Evolutionary conservation across 2,113 vertebrate genomes (phyloP).

Genomic region (Pelodiscus sinensis): DNA sequence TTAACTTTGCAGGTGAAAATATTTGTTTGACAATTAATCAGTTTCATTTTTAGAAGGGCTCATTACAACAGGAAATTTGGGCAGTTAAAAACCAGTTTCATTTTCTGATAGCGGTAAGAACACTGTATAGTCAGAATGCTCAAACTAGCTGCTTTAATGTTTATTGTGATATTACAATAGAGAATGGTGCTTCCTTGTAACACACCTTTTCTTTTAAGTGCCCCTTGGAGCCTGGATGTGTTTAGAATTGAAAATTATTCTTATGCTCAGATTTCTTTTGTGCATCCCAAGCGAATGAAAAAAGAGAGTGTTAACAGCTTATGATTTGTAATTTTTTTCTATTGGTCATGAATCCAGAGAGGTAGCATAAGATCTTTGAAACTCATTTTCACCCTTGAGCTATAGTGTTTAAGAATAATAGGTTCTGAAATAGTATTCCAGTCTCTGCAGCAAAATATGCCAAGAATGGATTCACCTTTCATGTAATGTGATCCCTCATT

Average conservation of each 20-base stretch:
- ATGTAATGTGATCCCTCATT: background rate
- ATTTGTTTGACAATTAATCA: background rate
- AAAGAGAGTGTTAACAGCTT: constrained; percentile 35
- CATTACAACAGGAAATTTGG: background rate
- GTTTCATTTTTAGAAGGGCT: background rate
- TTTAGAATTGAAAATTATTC: constrained; percentile 29
- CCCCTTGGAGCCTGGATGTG: constrained; percentile 35
- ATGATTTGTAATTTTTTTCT: constrained; percentile 9
- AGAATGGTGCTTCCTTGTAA: background rate
- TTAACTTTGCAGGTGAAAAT: background rate
- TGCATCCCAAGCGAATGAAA: constrained; percentile 48
- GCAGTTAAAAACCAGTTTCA: background rate
- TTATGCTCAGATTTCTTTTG: constrained; percentile 38
- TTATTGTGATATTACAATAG: background rate
- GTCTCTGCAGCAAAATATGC: background rate
- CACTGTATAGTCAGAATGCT: background rate
- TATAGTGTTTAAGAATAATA: constrained; percentile 1
- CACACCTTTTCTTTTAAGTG: background rate
- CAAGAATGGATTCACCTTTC: background rate
- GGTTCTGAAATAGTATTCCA: constrained; percentile 22
- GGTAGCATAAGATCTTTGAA: constrained; percentile 26
- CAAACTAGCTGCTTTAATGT: background rate
- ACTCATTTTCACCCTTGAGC: constrained; percentile 25
- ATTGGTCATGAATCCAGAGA: constrained; percentile 21
- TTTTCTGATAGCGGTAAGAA: background rate